Percentiles rank a stretch among this genome's conserved stretches.
Conservation (phyloP, 2,888 invertebrate species). For the Byasa hedistus region DNA sequence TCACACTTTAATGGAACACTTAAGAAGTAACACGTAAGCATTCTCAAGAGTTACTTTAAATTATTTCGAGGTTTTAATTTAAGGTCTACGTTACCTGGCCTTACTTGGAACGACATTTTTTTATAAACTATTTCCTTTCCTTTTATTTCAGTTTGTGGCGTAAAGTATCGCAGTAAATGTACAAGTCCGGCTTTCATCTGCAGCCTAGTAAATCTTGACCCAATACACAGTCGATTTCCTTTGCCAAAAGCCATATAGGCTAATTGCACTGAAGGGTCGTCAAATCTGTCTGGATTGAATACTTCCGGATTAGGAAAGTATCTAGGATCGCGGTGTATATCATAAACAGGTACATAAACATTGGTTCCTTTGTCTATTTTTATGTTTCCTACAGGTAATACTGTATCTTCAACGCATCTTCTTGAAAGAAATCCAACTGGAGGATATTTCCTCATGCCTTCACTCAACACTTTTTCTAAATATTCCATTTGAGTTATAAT, state of each 20-base stretch:
- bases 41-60: background rate
- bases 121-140: constrained; percentile 32
- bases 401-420: constrained; percentile 46
- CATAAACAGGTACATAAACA: constrained; percentile 52
- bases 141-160: constrained; percentile 31
- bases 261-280: constrained; percentile 41
- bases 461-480: constrained; percentile 52
- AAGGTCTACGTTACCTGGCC: constrained; percentile 45
- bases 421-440: constrained; percentile 51
- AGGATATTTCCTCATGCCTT: constrained; percentile 52
- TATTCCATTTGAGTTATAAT: constrained; percentile 49
- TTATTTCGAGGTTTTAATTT: constrained; percentile 38
- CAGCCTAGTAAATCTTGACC: constrained; percentile 51
- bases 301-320: constrained; percentile 64
- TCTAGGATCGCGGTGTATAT: constrained; percentile 62
- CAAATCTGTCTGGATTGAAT: constrained; percentile 65
- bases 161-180: constrained; percentile 35
- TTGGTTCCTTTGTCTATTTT: constrained; percentile 52
- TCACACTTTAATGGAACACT: too few species aligned
- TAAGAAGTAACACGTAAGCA: too few species aligned
- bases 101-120: constrained; percentile 48
- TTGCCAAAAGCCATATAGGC: constrained; percentile 68
- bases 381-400: constrained; percentile 56
- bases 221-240: constrained; percentile 67
- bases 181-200: constrained; percentile 44